These are phyloP conservation scores for Poeciliopsis presidionis DNA, from an alignment of 2,797 vertebrate genomes.

Conservation along the genomic window DNA sequence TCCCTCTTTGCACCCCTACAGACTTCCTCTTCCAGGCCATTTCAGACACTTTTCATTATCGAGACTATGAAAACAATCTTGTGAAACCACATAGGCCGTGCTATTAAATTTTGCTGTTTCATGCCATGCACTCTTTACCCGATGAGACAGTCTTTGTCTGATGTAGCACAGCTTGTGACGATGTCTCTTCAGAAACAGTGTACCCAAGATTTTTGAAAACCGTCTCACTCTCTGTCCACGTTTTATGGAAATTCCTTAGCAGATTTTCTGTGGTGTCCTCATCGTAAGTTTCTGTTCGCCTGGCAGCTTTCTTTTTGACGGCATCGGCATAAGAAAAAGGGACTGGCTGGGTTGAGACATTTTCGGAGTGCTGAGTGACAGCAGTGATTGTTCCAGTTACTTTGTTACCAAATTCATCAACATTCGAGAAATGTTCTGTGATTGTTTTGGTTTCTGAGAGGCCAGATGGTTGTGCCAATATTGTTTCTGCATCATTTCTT, in stretches of 20 bases:
- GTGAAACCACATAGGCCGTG: constrained; percentile 27
- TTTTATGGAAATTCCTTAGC: constrained; percentile 86
- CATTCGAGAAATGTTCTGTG: constrained; percentile 78
- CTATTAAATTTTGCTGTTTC: constrained; percentile 63
- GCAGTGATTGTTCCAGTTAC: constrained; percentile 75
- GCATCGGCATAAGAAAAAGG: constrained; percentile 91
- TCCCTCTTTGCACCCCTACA: background rate
- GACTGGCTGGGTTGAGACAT: constrained; percentile 60
- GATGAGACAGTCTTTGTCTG: constrained; percentile 77
- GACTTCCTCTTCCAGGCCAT: background rate
- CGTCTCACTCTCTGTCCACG: constrained; percentile 88
- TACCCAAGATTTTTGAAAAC: constrained; percentile 87
- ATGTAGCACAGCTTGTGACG: constrained; percentile 76
- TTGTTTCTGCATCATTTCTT: constrained; percentile 61
- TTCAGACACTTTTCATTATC: background rate
- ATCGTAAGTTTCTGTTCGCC: constrained; percentile 61
- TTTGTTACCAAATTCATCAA: constrained; percentile 81
- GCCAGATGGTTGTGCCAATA: constrained; percentile 65
- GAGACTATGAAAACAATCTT: background rate
- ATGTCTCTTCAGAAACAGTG: constrained; percentile 80
- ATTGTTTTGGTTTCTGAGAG: constrained; percentile 79
- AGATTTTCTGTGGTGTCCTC: constrained; percentile 81
- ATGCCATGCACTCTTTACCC: constrained; percentile 81
- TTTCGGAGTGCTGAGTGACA: constrained; percentile 76
- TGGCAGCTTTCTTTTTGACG: constrained; percentile 83